Conservation (phyloP, 2,113 vertebrate genomes). For the Casuarius casuarius region DNA sequence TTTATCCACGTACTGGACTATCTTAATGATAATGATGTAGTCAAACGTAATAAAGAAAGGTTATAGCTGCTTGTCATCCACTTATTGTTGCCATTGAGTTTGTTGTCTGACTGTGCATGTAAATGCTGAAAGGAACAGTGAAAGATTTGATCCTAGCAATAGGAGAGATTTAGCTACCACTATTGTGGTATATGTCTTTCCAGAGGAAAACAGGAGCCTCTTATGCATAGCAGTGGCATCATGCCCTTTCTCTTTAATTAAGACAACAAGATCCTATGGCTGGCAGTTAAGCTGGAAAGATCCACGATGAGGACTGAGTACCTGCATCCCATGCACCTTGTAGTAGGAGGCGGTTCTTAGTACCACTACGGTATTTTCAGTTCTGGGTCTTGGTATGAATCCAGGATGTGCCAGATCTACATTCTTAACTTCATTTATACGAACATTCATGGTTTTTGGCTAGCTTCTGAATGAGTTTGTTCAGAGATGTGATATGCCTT, state of each 20-base stretch:
- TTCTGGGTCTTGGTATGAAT: not conserved
- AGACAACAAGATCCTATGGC: not conserved
- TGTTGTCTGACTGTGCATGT: not conserved
- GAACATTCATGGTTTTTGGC: not conserved
- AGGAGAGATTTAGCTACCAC: not conserved
- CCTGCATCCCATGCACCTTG: not conserved
- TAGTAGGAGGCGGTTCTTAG: not conserved
- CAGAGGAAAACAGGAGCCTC: not conserved
- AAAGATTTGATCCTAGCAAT: not conserved
- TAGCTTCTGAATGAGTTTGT: not conserved
- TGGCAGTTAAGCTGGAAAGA: not conserved
- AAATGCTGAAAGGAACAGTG: not conserved
- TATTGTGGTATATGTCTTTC: not conserved
- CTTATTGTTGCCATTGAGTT: not conserved
- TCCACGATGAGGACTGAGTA: not conserved
- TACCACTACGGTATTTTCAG: not conserved
- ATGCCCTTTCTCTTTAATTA: not conserved
- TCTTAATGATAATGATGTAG: not conserved
- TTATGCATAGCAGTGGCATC: not conserved
- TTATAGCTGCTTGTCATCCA: not conserved
- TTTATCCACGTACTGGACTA: not conserved
- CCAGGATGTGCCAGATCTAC: not conserved
- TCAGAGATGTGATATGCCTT: not conserved
- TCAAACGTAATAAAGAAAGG: not conserved
- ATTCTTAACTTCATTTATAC: not conserved